These are phyloP conservation scores for Amphiprion ocellaris DNA, from an alignment of 2,113 vertebrate genomes.

Conservation along the genomic window DNA sequence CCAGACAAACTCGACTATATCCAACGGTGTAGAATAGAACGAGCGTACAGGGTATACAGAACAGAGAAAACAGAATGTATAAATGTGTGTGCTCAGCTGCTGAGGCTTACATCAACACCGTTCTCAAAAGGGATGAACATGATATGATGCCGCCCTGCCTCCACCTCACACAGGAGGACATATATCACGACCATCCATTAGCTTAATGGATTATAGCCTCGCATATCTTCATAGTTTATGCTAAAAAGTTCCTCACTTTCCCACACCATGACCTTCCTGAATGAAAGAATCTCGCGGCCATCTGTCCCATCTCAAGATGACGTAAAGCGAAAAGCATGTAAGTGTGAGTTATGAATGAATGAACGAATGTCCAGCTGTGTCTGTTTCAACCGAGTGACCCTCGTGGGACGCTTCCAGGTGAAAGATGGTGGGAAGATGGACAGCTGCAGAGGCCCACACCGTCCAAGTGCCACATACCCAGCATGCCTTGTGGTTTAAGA, in stretches of 20 bases:
- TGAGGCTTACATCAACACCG: constrained; percentile 33
- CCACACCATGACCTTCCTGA: neutral
- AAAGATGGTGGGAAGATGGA: constrained; percentile 47
- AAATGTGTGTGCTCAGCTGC: constrained; percentile 45
- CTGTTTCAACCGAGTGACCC: neutral
- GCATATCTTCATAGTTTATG: neutral
- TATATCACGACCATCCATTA: neutral
- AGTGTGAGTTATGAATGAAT: constrained; percentile 23
- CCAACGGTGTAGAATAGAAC: neutral
- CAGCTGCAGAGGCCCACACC: constrained; percentile 54
- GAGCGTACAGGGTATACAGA: neutral
- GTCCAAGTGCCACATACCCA: constrained; percentile 43
- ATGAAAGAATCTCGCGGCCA: neutral
- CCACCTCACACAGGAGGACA: neutral
- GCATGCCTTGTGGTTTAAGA: constrained; percentile 58
- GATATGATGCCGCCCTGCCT: constrained; percentile 7
- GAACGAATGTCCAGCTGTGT: constrained; percentile 40
- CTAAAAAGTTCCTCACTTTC: neutral
- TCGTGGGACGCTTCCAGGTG: constrained; percentile 40
- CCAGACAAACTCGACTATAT: neutral
- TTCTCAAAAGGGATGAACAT: constrained; percentile 21
- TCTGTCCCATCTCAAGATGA: constrained; percentile 28
- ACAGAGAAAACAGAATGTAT: neutral
- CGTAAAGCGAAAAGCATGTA: neutral
- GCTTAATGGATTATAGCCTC: neutral